A percentile compares a stretch with the other conserved stretches of the same genome.
These are phyloP conservation scores for Byasa hedistus DNA, from an alignment of 2,888 invertebrate species.

Conservation along the genomic window DNA sequence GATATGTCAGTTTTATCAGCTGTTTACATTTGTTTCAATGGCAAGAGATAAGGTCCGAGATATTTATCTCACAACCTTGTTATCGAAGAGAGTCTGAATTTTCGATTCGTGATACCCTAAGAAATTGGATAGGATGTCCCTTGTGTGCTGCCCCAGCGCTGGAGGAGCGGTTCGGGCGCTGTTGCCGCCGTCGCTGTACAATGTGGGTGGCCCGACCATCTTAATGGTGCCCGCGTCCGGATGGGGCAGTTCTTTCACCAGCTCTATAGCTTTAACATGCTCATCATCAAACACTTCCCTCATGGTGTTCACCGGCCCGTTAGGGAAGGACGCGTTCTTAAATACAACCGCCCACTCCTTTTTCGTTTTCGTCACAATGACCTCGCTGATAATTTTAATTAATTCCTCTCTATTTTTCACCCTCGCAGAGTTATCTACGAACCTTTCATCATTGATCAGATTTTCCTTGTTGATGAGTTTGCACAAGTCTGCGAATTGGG, in stretches of 20 bases:
- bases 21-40: too few relatives aligned
- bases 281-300: constrained; percentile 92
- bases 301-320: constrained; percentile 94
- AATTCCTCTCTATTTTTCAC: constrained; percentile 88
- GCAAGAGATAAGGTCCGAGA: neutral
- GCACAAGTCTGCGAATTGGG: constrained; percentile 88
- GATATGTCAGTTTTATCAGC: too few relatives aligned
- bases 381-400: constrained; percentile 80
- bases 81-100: constrained; percentile 79
- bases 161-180: constrained; percentile 88
- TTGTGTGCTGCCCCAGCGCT: constrained; percentile 92
- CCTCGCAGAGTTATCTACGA: constrained; percentile 85
- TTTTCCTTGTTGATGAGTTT: constrained; percentile 80
- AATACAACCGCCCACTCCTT: constrained; percentile 87
- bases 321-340: constrained; percentile 88
- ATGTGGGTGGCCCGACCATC: constrained; percentile 92
- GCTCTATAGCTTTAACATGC: constrained; percentile 86
- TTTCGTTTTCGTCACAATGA: constrained; percentile 82
- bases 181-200: constrained; percentile 87
- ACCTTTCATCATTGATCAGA: constrained; percentile 82
- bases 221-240: constrained; percentile 85
- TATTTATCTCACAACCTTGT: constrained; percentile 54
- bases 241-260: constrained; percentile 87
- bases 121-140: constrained; percentile 84
- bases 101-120: constrained; percentile 82